Evolutionary conservation across 2,113 vertebrate genomes (phyloP), one percentile per base, ranked within the genome.

Genomic region (Hippolais icterina): DNA sequence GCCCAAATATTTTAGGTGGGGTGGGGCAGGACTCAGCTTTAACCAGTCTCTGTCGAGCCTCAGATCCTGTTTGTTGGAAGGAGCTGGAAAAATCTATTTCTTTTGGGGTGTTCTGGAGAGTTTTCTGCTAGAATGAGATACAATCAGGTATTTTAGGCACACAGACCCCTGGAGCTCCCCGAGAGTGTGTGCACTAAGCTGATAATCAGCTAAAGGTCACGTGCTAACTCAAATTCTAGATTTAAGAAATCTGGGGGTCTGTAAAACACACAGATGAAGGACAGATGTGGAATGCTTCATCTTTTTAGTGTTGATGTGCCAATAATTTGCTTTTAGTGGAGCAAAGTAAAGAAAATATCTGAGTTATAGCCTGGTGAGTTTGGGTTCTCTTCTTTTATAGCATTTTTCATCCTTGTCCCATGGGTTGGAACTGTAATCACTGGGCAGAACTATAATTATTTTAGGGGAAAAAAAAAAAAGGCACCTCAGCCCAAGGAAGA

Each of bases 391-490:
- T 52, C 75, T 77, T 65, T 25, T 17, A 13, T 4, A 10, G 15
- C 19, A 6, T 49, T 81, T 85, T 83, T 63, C 3, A 29, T 64
- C 60, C 31, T 81, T 56, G 4, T 80, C 7, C 18, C 11, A 10
- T 65, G 44, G 9, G 10, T 83, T 2, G 2, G 4, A 66, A 10
- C 13, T 35, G 22, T 54, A 71, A 28, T 46, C 44, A 13, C 19
- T 53, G n/a, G 5, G 31, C 9, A 59, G 20, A 60, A 19, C 13
- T 23, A 9, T 31, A 54, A 6, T 33, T 85, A 5, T 33, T 85
- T n/a, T 7, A 2, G 3, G 20, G 10, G 5, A 2, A 1, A 7
- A 39, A 57, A 42, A 11, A 42, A 11, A n/a, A 46, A 9, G 20
- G 12, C 12, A 24, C 11, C 16, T 72, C 44, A 50, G 25, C 44